Percentiles rank a stretch among this genome's conserved stretches.
phyloP scores from a whole-genome alignment of 2,888 invertebrate genomes.

The Cantharis nigra region DNA sequence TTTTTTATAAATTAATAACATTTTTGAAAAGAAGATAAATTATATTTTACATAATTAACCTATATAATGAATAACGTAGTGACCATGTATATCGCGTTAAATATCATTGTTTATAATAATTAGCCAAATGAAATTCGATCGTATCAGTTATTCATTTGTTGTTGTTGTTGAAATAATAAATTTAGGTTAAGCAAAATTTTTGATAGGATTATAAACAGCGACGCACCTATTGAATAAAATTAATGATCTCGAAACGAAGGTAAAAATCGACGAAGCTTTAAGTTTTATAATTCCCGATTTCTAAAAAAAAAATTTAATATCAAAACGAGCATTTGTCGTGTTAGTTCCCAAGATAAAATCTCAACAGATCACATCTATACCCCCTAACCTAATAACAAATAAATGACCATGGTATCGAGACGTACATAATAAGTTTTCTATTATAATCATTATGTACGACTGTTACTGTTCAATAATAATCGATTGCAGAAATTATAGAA shows the following conservation, averaged over 20 bases:
- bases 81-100: background rate
- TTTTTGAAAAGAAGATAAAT: background rate
- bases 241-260: background rate
- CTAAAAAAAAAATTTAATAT: slow-evolving; percentile 21
- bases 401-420: slow-evolving; percentile 28
- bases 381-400: slow-evolving; percentile 27
- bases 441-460: slow-evolving; percentile 23
- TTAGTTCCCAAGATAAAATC: slow-evolving; percentile 32
- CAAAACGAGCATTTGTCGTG: slow-evolving; percentile 37
- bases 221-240: background rate
- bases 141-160: background rate
- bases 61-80: background rate
- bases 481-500: background rate
- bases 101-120: background rate
- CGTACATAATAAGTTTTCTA: slow-evolving; percentile 29
- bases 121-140: background rate
- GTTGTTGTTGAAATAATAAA: background rate
- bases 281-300: slow-evolving; percentile 16
- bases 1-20: background rate
- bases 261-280: background rate
- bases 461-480: slow-evolving; percentile 9
- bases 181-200: background rate
- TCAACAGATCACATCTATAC: slow-evolving; percentile 27
- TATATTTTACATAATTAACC: background rate
- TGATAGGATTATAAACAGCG: background rate